Evolutionary conservation across 2,113 vertebrate species (phyloP).

Genomic region (Campylomormyrus numenius): DNA sequence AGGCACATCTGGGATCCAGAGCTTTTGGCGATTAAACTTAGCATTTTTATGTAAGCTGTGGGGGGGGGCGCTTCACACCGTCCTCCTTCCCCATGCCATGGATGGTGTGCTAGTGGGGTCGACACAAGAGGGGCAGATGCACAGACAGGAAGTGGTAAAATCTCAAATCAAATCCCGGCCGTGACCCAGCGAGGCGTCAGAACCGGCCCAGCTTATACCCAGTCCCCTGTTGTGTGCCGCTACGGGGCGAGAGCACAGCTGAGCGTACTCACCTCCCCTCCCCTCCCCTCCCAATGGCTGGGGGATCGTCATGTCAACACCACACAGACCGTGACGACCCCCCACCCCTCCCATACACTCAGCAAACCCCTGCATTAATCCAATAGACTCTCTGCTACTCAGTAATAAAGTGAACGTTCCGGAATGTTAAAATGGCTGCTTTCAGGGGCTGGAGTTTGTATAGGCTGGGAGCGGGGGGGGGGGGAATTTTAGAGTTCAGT

Average conservation of each 20-base stretch:
- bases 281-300: not conserved
- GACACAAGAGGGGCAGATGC: not conserved
- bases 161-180: not conserved
- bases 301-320: not conserved
- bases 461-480: not conserved
- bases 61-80: not conserved
- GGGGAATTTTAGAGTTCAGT: not conserved
- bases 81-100: not conserved
- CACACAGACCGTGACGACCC: not conserved
- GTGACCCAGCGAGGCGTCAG: not conserved
- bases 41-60: not conserved
- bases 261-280: not conserved
- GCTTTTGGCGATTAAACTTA: not conserved
- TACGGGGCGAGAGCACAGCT: not conserved
- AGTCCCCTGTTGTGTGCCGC: not conserved
- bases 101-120: not conserved
- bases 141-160: not conserved
- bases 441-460: not conserved
- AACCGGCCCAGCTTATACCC: not conserved
- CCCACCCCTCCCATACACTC: not conserved
- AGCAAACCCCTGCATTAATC: slow-evolving; percentile 10
- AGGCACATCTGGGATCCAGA: not conserved
- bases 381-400: slow-evolving; percentile 46
- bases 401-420: slow-evolving; percentile 23
- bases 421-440: not conserved